Evolutionary conservation across 2,888 invertebrate species (phyloP).

Genomic region (Archaeoteleia sp.): DNA sequence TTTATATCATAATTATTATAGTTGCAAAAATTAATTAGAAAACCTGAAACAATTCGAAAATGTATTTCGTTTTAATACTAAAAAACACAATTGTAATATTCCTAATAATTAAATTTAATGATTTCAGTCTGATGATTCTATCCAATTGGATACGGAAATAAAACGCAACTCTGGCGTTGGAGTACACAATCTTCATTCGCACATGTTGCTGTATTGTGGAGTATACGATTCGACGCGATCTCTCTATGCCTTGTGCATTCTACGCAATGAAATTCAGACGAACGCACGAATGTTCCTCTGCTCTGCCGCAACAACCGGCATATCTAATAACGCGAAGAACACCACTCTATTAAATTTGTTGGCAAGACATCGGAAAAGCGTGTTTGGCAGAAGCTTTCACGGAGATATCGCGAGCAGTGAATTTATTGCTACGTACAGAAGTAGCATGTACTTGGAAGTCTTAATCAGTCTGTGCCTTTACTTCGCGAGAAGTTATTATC

Average conservation of each 20-base stretch:
- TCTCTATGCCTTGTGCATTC: slow-evolving; percentile 83
- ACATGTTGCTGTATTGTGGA: slow-evolving; percentile 87
- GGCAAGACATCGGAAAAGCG: slow-evolving; percentile 86
- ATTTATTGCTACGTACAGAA: slow-evolving; percentile 82
- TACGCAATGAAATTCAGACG: slow-evolving; percentile 83
- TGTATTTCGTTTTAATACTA: too few species aligned
- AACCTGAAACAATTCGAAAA: too few species aligned
- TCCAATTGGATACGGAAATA: slow-evolving; percentile 62
- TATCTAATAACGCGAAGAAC: slow-evolving; percentile 77
- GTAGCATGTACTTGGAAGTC: slow-evolving; percentile 88
- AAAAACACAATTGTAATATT: too few species aligned
- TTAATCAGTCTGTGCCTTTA: slow-evolving; percentile 85
- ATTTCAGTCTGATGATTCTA: slow-evolving; percentile 63
- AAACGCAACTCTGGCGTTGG: slow-evolving; percentile 69
- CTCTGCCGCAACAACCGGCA: slow-evolving; percentile 84
- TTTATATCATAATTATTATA: too few species aligned
- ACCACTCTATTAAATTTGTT: slow-evolving; percentile 79
- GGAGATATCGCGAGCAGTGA: slow-evolving; percentile 80
- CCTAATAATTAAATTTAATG: too few species aligned
- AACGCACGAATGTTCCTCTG: slow-evolving; percentile 85
- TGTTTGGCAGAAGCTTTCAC: slow-evolving; percentile 82
- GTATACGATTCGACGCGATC: slow-evolving; percentile 85
- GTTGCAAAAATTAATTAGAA: too few species aligned
- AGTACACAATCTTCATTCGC: slow-evolving; percentile 87
- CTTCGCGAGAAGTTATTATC: slow-evolving; percentile 87